A percentile compares a stretch with the other conserved stretches of the same genome.
Conservation (phyloP, 2,113 vertebrate species). For the Porphyrio hochstetteri region DNA sequence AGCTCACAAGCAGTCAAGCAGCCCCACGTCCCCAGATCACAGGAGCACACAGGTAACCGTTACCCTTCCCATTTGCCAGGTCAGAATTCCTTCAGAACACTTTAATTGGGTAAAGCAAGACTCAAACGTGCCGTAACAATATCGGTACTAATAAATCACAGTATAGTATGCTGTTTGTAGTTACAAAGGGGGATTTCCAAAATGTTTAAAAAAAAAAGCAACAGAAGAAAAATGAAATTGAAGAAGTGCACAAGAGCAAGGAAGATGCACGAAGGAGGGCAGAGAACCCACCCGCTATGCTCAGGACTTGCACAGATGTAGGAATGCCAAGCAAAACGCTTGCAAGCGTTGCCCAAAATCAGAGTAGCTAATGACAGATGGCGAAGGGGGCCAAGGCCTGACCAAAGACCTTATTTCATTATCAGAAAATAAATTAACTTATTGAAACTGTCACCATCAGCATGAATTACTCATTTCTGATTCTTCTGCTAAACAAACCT, state of each 20-base stretch:
- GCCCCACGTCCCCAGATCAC: too few species aligned
- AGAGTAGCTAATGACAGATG: background rate
- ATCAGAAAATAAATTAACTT: conserved; percentile 24
- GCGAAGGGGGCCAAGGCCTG: background rate
- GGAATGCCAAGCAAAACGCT: background rate
- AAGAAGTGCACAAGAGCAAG: background rate
- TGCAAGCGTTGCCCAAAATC: background rate
- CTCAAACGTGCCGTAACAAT: background rate
- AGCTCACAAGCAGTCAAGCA: background rate
- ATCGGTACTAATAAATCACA: conserved; percentile 10
- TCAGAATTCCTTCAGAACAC: background rate
- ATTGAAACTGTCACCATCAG: conserved; percentile 26
- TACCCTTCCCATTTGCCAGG: background rate
- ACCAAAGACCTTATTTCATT: conserved; percentile 6
- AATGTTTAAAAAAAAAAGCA: background rate
- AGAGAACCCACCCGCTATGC: background rate
- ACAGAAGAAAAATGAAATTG: background rate
- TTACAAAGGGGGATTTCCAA: conserved; percentile 7
- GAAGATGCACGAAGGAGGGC: background rate
- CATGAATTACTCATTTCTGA: conserved; percentile 29
- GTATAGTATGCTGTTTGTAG: background rate
- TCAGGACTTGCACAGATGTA: background rate
- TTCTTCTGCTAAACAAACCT: conserved; percentile 37
- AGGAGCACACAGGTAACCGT: background rate
- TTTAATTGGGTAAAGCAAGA: conserved; percentile 16